phyloP scores from a whole-genome alignment of 2,113 vertebrate species.

The Cepphus grylle region DNA sequence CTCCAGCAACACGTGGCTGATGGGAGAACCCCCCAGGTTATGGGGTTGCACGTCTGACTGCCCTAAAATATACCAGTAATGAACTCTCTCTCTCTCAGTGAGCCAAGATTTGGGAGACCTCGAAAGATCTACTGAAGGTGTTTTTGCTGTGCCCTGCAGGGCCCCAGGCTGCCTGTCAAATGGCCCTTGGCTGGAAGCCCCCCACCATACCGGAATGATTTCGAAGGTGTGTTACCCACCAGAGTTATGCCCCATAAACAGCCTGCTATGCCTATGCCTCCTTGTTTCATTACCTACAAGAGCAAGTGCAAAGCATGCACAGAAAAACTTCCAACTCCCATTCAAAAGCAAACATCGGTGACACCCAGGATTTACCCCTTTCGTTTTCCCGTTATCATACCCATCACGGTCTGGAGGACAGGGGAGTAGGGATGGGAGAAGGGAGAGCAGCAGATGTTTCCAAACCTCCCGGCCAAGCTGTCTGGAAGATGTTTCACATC shows the following conservation, averaged over 20 bases:
- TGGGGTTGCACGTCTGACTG: background rate
- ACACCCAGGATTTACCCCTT: background rate
- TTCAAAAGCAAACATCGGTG: background rate
- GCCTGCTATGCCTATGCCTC: background rate
- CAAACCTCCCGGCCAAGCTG: background rate
- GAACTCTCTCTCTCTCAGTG: background rate
- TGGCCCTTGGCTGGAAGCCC: background rate
- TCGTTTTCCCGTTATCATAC: background rate
- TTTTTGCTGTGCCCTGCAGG: background rate
- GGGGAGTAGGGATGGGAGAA: background rate
- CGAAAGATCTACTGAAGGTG: background rate
- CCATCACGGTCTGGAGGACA: background rate
- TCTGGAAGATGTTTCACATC: background rate
- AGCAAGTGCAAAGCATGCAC: background rate
- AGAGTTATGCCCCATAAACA: background rate
- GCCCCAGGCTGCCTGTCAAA: background rate
- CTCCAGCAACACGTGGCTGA: background rate
- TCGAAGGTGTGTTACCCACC: background rate
- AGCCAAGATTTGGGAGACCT: background rate
- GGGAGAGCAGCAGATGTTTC: background rate
- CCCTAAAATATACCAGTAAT: background rate
- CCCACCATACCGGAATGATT: background rate
- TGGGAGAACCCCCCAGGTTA: background rate
- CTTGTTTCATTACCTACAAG: background rate
- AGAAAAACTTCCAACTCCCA: background rate